Percentiles rank a stretch among this genome's conserved stretches.
Evolutionary conservation across 2,113 vertebrate species (phyloP).

Genomic region (Sclerurus mexicanus): DNA sequence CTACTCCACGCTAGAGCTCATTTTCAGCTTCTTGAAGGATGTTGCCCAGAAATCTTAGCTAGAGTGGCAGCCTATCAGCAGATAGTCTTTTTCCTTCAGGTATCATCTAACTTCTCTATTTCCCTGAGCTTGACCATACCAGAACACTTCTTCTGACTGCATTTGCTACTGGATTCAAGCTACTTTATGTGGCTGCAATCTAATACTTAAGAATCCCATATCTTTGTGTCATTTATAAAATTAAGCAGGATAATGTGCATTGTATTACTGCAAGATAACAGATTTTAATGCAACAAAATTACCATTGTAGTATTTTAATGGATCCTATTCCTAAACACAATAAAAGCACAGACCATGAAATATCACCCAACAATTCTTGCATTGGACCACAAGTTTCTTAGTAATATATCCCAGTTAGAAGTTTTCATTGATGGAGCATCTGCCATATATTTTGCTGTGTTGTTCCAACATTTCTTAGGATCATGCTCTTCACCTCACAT

Average conservation of each 20-base stretch:
- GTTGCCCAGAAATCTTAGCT: neutral
- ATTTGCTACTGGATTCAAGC: neutral
- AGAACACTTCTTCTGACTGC: neutral
- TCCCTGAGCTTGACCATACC: neutral
- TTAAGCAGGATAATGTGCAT: neutral
- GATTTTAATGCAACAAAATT: neutral
- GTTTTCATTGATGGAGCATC: neutral
- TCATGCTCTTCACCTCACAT: fast-evolving
- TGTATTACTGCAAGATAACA: neutral
- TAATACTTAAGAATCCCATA: neutral
- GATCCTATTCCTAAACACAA: neutral
- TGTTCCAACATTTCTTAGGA: neutral
- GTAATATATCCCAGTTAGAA: neutral
- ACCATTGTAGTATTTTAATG: neutral
- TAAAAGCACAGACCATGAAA: neutral
- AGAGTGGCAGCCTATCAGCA: neutral
- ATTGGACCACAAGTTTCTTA: neutral
- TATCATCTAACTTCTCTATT: neutral
- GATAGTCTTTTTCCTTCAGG: neutral
- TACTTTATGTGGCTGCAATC: neutral
- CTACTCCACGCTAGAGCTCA: fast-evolving
- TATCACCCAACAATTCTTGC: neutral
- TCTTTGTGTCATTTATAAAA: neutral
- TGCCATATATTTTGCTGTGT: neutral
- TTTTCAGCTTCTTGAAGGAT: neutral